Base-by-base conservation (phyloP, 2,888 invertebrate species). In the Drosophila meridionalis region DNA sequence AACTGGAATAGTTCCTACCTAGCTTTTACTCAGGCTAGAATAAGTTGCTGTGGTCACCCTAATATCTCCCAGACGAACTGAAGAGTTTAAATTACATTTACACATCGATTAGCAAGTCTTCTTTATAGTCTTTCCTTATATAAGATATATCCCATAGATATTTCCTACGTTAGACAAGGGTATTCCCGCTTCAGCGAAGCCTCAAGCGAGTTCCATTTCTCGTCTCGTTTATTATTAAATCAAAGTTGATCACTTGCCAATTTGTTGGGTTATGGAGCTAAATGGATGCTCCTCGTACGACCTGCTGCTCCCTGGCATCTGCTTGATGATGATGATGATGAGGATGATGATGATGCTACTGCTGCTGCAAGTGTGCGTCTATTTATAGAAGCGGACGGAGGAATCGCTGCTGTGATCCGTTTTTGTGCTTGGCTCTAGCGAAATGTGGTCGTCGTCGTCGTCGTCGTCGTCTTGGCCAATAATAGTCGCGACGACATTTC, bases 401-500 rank as follows among this genome's bases (percentile, higher is more conserved):
- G 53, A 67, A 34, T 55, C 38, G 5, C 47, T 50, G 43, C 56
- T 47, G 14, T 36, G 60, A 52, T 61, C 60, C 50, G 42, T 57
- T 61, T 62, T 52, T 45, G 36, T 52, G 32, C 20, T 36, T 50
- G 12, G 28, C 62, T 47, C 36, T 34, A 34, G 34, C 45, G 47
- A 47, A 59, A 36, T 30, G 52, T 45, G 38, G 56, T 78, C 64
- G 55, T 9, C 43, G 43, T 8, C 43, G 20, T 11, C 43, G 43
- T 8, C 43, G 43, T 60, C 58, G 57, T 47, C 56, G 48, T 56
- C 58, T 43, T 38, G 28, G 14, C 63, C 59, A 60, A 70, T 66
- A 75, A 79, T 80, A 77, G 63, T 59, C 56, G n/a, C 53, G 20
- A 63, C 57, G 61, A 77, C 78, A 77, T 64, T 68, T 68, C 57